Evolutionary conservation across 2,888 invertebrate genomes (phyloP), one percentile per base, ranked within the genome.

Genomic region (Nomada hirtipes): DNA sequence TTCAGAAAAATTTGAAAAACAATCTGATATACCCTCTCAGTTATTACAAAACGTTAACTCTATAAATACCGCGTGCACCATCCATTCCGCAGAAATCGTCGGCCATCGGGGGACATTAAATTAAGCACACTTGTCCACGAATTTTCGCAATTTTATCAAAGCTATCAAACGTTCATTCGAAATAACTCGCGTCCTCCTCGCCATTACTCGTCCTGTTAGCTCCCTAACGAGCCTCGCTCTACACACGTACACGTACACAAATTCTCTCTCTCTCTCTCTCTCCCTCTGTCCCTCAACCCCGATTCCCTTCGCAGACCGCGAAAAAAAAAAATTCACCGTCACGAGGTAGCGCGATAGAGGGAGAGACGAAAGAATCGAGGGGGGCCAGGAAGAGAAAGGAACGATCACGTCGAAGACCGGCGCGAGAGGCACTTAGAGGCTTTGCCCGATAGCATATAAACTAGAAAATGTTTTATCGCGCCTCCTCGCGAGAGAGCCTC

Each of bases 381-480:
- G 36, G 36, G 7, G 7, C 7, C 36, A 7, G 7, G 47, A 26
- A 26, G 61, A 11, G 53, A 47, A 72, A 57, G 44, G 13, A n/a
- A 53, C 29, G 72, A 69, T 85, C 57, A 68, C 42, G 57, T 69
- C 15, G 68, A 47, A 36, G 47, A n/a, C 15, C 13, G 26, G 26
- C 74, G 47, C 29, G 63, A 26, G 44, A 60, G 52, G 52, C 70
- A 75, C 69, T 75, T 50, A 65, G 59, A 69, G 68, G 42, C 72
- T 44, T 36, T 18, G 64, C 55, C 29, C 60, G 85, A 80, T 72
- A 85, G 82, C 76, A 85, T 86, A 80, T 82, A 85, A 86, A 87
- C 82, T 85, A 70, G 78, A 87, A 83, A 87, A 79, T 78, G 74
- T 87, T 80, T 86, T 87, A 85, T 78, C 72, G 74, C 68, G 63